phyloP scores from a whole-genome alignment of 2,797 vertebrate genomes.

The Coendou prehensilis region DNA sequence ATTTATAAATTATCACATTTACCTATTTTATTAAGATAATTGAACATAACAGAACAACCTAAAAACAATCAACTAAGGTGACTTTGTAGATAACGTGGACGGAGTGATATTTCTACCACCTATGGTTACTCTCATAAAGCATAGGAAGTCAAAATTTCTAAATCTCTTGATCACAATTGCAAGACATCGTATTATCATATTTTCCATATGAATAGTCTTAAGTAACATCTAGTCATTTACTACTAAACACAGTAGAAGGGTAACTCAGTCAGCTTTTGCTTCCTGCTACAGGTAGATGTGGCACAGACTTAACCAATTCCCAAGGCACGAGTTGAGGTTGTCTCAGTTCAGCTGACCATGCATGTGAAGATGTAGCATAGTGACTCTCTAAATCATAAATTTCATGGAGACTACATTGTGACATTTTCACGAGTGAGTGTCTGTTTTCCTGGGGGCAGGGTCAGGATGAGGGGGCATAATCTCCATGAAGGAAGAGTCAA shows the following conservation, averaged over 20 bases:
- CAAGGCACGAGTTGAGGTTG: not conserved
- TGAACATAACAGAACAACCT: not conserved
- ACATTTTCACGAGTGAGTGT: not conserved
- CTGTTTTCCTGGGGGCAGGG: not conserved
- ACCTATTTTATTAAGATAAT: slow-evolving; percentile 51
- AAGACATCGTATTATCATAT: not conserved
- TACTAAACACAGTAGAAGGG: not conserved
- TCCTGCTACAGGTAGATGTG: not conserved
- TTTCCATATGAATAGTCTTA: not conserved
- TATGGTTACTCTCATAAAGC: not conserved
- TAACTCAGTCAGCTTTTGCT: not conserved
- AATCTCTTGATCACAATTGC: not conserved
- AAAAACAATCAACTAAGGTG: not conserved
- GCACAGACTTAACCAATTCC: not conserved
- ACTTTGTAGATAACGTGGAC: not conserved
- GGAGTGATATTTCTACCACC: not conserved
- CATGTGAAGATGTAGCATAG: not conserved
- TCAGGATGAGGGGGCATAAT: not conserved
- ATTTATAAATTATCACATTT: not conserved
- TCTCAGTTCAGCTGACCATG: not conserved
- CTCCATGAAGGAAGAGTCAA: not conserved
- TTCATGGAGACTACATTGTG: not conserved
- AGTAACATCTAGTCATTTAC: not conserved
- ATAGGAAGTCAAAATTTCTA: not conserved
- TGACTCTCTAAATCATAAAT: not conserved